A percentile compares a stretch with the other conserved stretches of the same genome.
These are phyloP conservation scores for Eupristina koningsbergeri DNA, from an alignment of 1,140 invertebrate species.

Conservation along the genomic window DNA sequence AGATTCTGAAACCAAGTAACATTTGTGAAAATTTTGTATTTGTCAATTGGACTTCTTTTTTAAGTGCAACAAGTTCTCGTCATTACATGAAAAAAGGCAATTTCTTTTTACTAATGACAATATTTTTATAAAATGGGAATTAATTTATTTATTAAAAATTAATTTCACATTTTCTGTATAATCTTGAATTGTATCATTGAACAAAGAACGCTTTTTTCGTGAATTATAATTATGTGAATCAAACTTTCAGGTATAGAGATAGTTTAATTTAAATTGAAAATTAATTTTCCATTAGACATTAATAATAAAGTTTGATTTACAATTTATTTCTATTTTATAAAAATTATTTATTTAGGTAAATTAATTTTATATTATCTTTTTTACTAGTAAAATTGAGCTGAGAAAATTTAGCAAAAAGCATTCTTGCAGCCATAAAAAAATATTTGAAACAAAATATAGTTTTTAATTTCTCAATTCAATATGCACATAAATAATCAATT, in stretches of 20 bases:
- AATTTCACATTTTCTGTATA: conserved; percentile 27
- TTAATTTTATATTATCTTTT: neutral
- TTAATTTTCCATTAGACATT: conserved; percentile 26
- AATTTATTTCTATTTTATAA: conserved; percentile 25
- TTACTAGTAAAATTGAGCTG: neutral
- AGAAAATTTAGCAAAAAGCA: neutral
- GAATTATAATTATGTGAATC: conserved; percentile 37
- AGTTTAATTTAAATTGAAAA: conserved; percentile 39
- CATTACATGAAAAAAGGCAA: neutral
- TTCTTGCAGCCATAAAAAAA: neutral
- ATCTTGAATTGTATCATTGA: conserved; percentile 14
- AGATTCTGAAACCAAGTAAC: conserved; percentile 43
- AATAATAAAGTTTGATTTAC: conserved; percentile 33
- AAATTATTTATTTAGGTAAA: neutral
- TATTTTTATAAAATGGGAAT: conserved; percentile 20
- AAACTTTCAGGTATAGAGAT: conserved; percentile 39
- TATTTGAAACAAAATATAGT: neutral
- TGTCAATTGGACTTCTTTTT: conserved; percentile 31
- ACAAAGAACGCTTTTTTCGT: conserved; percentile 14
- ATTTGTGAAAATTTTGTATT: conserved; percentile 31
- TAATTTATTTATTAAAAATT: conserved; percentile 18
- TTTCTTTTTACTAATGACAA: conserved; percentile 5
- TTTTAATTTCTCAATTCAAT: neutral
- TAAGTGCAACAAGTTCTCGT: conserved; percentile 28
- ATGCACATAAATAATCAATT: neutral